Evolutionary conservation across 2,797 vertebrate species (phyloP).

Genomic region (Liasis olivaceus): DNA sequence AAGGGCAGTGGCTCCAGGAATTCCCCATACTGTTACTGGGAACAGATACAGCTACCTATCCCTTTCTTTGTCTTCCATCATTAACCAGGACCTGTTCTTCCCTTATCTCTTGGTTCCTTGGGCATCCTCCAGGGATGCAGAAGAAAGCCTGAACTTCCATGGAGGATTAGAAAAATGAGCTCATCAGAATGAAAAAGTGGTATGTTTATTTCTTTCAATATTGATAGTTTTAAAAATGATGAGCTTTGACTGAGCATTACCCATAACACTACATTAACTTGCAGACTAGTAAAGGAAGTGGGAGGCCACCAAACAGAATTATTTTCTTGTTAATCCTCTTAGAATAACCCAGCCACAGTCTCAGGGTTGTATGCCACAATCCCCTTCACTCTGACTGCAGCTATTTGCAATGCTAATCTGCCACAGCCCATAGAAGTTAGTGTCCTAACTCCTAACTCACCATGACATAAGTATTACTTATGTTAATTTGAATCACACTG

Average conservation of each 20-base stretch:
- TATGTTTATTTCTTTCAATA: background rate
- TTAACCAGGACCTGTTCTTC: constrained; percentile 19
- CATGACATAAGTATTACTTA: background rate
- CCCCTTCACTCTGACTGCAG: background rate
- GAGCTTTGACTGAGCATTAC: background rate
- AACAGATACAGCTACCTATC: constrained; percentile 65
- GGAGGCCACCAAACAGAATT: background rate
- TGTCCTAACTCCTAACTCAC: background rate
- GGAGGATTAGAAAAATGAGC: background rate
- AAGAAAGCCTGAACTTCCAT: background rate
- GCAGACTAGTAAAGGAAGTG: background rate
- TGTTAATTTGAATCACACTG: background rate
- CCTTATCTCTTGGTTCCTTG: constrained; percentile 22
- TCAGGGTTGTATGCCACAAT: background rate
- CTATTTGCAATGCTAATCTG: background rate
- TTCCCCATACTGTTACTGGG: constrained; percentile 72
- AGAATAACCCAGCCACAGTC: background rate
- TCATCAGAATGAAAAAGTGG: background rate
- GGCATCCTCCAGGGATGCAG: background rate
- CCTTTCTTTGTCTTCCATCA: constrained; percentile 38
- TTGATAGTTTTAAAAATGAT: constrained; percentile 15
- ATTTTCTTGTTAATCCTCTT: background rate
- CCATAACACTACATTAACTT: background rate
- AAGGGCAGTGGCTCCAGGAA: constrained; percentile 72
- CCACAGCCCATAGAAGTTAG: background rate